Evolutionary conservation across 2,888 invertebrate species (phyloP).

Genomic region (Heliconius erato): DNA sequence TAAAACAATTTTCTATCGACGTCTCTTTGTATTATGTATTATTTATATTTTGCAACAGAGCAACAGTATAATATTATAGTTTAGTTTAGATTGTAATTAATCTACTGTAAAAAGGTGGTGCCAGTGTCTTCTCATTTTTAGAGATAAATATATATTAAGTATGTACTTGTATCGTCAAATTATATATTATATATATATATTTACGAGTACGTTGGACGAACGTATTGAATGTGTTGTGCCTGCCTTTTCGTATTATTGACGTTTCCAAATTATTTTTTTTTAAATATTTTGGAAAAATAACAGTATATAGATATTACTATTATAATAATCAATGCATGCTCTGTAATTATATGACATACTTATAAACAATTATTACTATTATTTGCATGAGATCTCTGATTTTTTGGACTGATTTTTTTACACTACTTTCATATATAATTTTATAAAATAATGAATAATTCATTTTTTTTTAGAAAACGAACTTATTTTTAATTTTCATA

Average conservation of each 20-base stretch:
- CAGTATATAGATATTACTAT: background rate
- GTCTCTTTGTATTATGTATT: background rate
- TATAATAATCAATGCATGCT: slow-evolving; percentile 10
- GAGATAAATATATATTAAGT: slow-evolving; percentile 28
- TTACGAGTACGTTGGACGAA: slow-evolving; percentile 28
- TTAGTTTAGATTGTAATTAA: slow-evolving; percentile 24
- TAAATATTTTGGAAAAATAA: background rate
- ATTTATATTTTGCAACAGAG: slow-evolving; percentile 25
- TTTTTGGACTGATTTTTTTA: slow-evolving; percentile 75
- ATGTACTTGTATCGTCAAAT: slow-evolving; percentile 57
- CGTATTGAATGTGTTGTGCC: slow-evolving; percentile 3
- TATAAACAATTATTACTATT: slow-evolving; percentile 39
- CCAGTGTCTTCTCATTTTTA: slow-evolving; percentile 33
- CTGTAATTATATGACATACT: slow-evolving; percentile 51
- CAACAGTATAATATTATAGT: background rate
- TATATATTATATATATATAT: slow-evolving; percentile 48
- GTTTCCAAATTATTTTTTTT: background rate
- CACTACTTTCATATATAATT: slow-evolving; percentile 15
- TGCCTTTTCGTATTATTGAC: slow-evolving; percentile 1
- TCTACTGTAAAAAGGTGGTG: slow-evolving; percentile 30
- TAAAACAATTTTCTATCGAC: background rate
- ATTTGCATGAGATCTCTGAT: slow-evolving; percentile 64
- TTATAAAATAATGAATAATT: slow-evolving; percentile 4
- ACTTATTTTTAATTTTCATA: background rate
- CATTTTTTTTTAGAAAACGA: background rate